These are phyloP conservation scores for Centropyge bicolor DNA, from an alignment of 2,797 vertebrate genomes.

Conservation along the genomic window DNA sequence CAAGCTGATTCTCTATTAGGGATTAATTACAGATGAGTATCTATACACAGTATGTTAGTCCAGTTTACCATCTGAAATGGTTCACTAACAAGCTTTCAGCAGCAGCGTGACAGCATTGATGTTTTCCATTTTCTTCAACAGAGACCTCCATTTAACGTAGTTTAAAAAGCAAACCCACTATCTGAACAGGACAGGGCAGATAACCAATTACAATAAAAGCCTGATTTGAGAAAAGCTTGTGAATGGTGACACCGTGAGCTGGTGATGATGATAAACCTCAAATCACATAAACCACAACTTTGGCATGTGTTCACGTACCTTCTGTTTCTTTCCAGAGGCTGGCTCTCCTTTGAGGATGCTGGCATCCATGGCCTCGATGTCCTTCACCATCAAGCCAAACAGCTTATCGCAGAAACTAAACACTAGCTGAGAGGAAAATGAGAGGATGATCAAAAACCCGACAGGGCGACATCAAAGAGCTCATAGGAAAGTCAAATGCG, in stretches of 20 bases:
- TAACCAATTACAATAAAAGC: background rate
- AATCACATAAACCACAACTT: background rate
- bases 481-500: background rate
- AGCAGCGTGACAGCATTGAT: background rate
- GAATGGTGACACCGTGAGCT: background rate
- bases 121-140: no score
- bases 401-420: constrained; percentile 97
- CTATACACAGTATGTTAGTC: background rate
- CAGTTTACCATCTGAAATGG: background rate
- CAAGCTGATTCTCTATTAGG: background rate
- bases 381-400: constrained; percentile 93
- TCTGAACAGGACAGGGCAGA: background rate
- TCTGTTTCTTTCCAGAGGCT: constrained; percentile 90
- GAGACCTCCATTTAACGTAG: background rate
- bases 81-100: constrained; percentile 2
- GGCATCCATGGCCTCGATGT: constrained; percentile 96
- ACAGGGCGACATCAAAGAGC: background rate
- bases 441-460: background rate
- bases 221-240: background rate
- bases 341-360: constrained; percentile 95
- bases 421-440: constrained; percentile 86
- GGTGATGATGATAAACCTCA: background rate
- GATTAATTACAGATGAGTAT: constrained; percentile 1
- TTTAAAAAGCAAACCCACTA: background rate
- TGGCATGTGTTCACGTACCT: constrained; percentile 81